A percentile compares a stretch with the other conserved stretches of the same genome.
Conservation (phyloP, 2,113 vertebrate genomes). For the Eidolon helvum region DNA sequence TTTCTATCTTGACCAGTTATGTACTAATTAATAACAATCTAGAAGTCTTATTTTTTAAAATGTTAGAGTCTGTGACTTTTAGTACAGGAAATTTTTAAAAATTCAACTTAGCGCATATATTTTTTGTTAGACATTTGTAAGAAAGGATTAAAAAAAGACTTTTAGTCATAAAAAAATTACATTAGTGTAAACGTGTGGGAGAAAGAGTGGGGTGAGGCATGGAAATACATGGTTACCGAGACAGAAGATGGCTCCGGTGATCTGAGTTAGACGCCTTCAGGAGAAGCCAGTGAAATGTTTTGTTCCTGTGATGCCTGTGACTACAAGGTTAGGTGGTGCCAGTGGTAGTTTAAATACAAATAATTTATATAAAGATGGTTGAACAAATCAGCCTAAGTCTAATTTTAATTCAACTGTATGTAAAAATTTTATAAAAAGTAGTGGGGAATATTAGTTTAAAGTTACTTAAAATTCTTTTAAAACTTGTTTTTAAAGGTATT, state of each 20-base stretch:
- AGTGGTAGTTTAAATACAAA: not conserved
- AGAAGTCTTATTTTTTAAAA: not conserved
- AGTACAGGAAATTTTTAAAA: not conserved
- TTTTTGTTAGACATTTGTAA: not conserved
- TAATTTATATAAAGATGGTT: no score
- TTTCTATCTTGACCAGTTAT: not conserved
- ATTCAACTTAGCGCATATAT: not conserved
- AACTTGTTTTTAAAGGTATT: not conserved
- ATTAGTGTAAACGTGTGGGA: rapidly evolving
- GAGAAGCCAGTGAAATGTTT: rapidly evolving
- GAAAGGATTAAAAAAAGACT: not conserved
- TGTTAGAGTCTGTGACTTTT: not conserved
- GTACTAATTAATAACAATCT: not conserved
- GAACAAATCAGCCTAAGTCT: not conserved
- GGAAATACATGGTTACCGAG: rapidly evolving
- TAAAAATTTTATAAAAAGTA: not conserved
- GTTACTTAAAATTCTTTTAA: not conserved
- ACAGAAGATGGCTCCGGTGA: not conserved
- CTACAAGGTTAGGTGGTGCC: not conserved
- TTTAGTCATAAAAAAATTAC: not conserved
- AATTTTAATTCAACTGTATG: not conserved
- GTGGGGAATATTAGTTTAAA: not conserved
- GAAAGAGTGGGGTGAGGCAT: not conserved
- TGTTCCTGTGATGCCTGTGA: not conserved
- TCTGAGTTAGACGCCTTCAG: not conserved